Evolutionary conservation across 2,797 vertebrate genomes (phyloP).

Genomic region (Mormyrus hasselquistii): DNA sequence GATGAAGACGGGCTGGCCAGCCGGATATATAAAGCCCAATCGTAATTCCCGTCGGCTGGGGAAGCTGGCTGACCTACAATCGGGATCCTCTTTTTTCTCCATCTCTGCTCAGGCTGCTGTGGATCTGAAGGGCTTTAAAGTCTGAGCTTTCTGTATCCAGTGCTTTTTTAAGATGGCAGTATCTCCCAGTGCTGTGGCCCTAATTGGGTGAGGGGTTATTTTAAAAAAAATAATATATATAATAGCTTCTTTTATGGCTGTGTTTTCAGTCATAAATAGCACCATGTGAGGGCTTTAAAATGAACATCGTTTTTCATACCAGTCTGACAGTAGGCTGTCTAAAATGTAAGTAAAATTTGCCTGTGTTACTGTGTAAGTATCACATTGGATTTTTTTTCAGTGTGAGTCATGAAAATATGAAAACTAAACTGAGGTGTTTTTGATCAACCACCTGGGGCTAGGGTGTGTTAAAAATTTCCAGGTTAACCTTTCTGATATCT

Average conservation of each 20-base stretch:
- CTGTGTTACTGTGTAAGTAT: constrained; percentile 9
- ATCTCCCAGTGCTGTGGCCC: neutral
- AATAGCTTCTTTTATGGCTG: neutral
- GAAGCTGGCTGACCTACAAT: constrained; percentile 20
- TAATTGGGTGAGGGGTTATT: neutral
- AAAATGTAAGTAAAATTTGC: constrained; percentile 11
- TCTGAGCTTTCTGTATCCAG: neutral
- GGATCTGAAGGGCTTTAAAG: constrained; percentile 11
- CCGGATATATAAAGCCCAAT: constrained; percentile 22
- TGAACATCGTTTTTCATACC: neutral
- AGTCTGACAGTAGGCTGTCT: neutral
- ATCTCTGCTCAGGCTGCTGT: neutral
- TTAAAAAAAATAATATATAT: too few species aligned
- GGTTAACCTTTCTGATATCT: neutral
- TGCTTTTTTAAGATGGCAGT: neutral
- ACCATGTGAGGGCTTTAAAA: neutral
- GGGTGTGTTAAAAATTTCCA: neutral
- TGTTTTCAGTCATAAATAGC: neutral
- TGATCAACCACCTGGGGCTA: neutral
- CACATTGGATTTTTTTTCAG: constrained; percentile 18
- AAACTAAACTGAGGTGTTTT: neutral
- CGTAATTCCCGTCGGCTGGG: constrained; percentile 24
- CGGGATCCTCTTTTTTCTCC: neutral
- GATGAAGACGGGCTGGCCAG: constrained; percentile 12
- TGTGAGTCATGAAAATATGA: neutral